phyloP scores from a whole-genome alignment of 92 coral and sea anemone species.

The Phenganax subtilis region DNA sequence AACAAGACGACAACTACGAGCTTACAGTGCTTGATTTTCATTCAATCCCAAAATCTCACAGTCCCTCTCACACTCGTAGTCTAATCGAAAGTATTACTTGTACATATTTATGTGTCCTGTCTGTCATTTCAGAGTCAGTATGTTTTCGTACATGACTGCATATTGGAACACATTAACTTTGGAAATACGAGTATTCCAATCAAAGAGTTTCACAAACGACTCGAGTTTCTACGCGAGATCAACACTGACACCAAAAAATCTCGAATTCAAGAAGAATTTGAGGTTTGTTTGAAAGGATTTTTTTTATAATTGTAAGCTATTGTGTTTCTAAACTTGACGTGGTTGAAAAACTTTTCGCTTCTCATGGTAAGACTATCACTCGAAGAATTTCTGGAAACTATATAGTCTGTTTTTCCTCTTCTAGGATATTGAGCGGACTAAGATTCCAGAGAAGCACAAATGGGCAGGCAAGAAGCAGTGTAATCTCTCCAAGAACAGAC shows the following conservation, averaged over 20 bases:
- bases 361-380: no score
- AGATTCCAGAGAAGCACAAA: conserved; percentile 61
- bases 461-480: conserved; percentile 71
- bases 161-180: conserved; percentile 66
- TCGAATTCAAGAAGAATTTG: conserved; percentile 57
- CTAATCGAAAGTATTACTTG: no score
- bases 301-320: not conserved
- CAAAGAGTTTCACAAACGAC: conserved; percentile 58
- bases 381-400: not conserved
- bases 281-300: conserved; percentile 49
- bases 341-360: no score
- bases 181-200: conserved; percentile 58
- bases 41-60: not conserved
- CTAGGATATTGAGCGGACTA: conserved; percentile 28
- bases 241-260: conserved; percentile 42
- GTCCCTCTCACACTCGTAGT: no score
- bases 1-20: no score
- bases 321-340: no score
- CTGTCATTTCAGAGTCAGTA: conserved; percentile 71
- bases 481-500: conserved; percentile 68
- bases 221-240: conserved; percentile 50
- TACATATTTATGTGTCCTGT: no score
- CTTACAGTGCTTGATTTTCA: not conserved
- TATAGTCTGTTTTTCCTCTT: not conserved
- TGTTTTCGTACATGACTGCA: conserved; percentile 78